Conservation (phyloP, 2,888 invertebrate species). For the Cataglyphis albicans region DNA sequence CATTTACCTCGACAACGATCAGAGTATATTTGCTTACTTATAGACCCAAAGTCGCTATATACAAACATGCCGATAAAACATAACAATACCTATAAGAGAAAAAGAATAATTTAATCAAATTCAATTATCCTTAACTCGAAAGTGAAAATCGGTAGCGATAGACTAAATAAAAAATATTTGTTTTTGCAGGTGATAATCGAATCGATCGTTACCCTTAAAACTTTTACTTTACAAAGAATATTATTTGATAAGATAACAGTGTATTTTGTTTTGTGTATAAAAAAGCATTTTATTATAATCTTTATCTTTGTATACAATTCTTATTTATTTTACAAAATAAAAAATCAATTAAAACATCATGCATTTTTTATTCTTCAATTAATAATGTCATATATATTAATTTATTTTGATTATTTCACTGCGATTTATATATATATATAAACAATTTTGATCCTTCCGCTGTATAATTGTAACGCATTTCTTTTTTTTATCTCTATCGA, state of each 20-base stretch:
- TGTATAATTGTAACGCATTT: not conserved
- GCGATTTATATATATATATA: not conserved
- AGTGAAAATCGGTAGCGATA: no score
- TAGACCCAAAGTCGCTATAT: constrained; percentile 5
- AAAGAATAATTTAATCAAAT: not conserved
- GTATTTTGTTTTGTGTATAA: not conserved
- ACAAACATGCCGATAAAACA: not conserved
- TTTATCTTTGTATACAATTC: not conserved
- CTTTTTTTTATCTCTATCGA: not conserved
- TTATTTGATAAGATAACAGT: not conserved
- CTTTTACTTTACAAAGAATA: not conserved
- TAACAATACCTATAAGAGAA: not conserved
- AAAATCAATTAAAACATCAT: not conserved
- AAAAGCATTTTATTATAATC: not conserved
- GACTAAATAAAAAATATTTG: not conserved
- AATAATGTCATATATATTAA: not conserved
- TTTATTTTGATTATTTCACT: not conserved
- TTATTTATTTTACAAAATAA: not conserved
- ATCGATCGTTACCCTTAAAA: not conserved
- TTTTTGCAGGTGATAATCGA: not conserved
- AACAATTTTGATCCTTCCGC: not conserved
- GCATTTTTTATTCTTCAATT: not conserved
- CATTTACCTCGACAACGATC: constrained; percentile 29
- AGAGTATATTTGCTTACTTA: constrained; percentile 29
- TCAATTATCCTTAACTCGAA: not conserved